Conservation (phyloP, 2,113 vertebrate genomes). For the Agelaius tricolor region DNA sequence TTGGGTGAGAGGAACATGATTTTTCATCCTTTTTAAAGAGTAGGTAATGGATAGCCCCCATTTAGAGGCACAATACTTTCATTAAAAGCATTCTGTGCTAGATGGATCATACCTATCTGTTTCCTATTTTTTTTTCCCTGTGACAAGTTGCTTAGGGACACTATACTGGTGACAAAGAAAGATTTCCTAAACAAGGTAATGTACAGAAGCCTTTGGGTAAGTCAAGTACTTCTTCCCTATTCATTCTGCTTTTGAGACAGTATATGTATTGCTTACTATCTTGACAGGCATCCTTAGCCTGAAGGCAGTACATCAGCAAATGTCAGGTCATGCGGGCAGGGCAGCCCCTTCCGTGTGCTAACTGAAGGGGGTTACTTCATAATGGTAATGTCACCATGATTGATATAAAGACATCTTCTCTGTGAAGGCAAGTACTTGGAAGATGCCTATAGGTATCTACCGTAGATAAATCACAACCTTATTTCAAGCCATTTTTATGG, state of each 20-base stretch:
- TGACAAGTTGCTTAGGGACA: constrained; percentile 39
- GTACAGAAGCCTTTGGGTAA: constrained; percentile 34
- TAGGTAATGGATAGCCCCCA: constrained; percentile 40
- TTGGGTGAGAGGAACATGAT: constrained; percentile 33
- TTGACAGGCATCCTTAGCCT: background rate
- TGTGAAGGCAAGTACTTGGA: constrained; percentile 16
- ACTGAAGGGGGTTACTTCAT: background rate
- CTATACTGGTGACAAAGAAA: constrained; percentile 34
- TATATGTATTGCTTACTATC: background rate
- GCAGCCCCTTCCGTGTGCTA: background rate
- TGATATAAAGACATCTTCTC: background rate
- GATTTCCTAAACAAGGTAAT: constrained; percentile 29
- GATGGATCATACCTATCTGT: constrained; percentile 42
- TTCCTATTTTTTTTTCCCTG: background rate
- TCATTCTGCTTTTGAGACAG: constrained; percentile 8
- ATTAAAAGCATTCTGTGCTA: constrained; percentile 48
- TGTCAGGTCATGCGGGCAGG: background rate
- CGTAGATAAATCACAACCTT: constrained; percentile 24
- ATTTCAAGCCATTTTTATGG: constrained; percentile 11
- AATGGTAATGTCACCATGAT: constrained; percentile 13
- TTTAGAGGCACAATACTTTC: constrained; percentile 55
- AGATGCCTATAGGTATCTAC: background rate
- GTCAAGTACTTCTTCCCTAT: constrained; percentile 12
- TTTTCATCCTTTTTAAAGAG: constrained; percentile 59
- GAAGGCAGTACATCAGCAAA: constrained; percentile 7